Evolutionary conservation across 1,140 invertebrate species (phyloP), one percentile per base, ranked within the genome.

Genomic region (Heliconius melpomene): DNA sequence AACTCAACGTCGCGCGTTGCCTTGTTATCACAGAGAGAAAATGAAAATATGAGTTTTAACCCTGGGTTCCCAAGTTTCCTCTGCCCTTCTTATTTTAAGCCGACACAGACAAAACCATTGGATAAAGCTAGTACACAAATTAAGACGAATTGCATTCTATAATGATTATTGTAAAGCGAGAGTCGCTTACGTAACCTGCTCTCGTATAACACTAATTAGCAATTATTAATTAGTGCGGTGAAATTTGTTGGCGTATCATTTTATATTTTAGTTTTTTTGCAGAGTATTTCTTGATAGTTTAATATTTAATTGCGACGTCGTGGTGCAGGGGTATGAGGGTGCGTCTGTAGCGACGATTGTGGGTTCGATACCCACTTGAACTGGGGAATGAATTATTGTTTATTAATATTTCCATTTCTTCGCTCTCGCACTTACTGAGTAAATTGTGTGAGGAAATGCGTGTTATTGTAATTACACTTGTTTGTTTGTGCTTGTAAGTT

Each of bases 161-260:
- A 9, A 66, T 11, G 60, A 16, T 66, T 26, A 26, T 66, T 66
- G 60, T 29, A 26, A 66, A 29, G 60, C 60, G 60, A 66, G 60
- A 66, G 60, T 26, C 60, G 60, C 23, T 66, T 29, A 66, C 60
- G 13, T 66, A n/a, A 66, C 3, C 11, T 11, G 26, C 60, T 66
- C 60, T 66, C 23, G 60, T 66, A 29, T 29, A 23, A 66, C 60
- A 66, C 26, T 66, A 66, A 66, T 66, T 66, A 66, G 23, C 26
- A 66, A 66, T 13, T 66, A 66, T 66, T 66, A 66, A 66, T 66
- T 66, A 66, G 23, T 66, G 3, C 60, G 26, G 60, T 66, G 60
- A 66, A 66, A 66, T 66, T 66, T 66, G 60, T 66, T 66, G 26
- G 60, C 60, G 23, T 29, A 66, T 66, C 26, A 29, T 13, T 66